phyloP scores from a whole-genome alignment of 2,797 vertebrate genomes.

The Hybognathus amarus region DNA sequence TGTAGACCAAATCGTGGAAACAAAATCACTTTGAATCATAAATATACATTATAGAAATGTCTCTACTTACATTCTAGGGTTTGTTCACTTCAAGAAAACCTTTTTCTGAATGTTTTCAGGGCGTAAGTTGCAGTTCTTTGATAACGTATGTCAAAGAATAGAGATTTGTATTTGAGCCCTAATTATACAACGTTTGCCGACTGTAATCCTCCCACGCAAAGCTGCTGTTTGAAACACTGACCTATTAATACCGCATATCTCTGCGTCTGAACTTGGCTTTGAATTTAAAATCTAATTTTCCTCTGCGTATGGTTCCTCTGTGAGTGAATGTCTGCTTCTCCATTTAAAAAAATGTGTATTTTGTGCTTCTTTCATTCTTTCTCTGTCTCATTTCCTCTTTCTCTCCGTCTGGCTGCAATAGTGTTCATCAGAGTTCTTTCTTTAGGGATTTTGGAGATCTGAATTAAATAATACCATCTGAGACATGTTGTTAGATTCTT shows the following conservation, averaged over 20 bases:
- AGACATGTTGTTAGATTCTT: not conserved
- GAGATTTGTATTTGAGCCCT: slow-evolving; percentile 27
- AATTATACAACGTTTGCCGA: slow-evolving; percentile 45
- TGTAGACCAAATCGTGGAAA: not conserved
- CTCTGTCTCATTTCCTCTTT: slow-evolving; percentile 50
- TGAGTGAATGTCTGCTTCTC: slow-evolving; percentile 47
- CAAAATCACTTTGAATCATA: not conserved
- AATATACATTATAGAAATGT: not conserved
- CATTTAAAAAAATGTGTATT: slow-evolving; percentile 33
- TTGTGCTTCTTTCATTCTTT: slow-evolving; percentile 53
- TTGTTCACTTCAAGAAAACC: slow-evolving; percentile 13
- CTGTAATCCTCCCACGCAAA: slow-evolving; percentile 36
- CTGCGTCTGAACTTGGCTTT: slow-evolving; percentile 14
- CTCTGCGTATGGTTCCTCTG: slow-evolving; percentile 19
- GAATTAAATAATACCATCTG: slow-evolving; percentile 8
- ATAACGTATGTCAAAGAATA: slow-evolving; percentile 12
- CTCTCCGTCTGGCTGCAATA: not conserved
- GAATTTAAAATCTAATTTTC: slow-evolving; percentile 31
- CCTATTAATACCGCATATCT: slow-evolving; percentile 36
- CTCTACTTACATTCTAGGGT: not conserved
- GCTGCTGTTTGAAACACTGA: slow-evolving; percentile 23
- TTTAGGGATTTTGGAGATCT: slow-evolving; percentile 5
- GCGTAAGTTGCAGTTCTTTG: slow-evolving; percentile 12
- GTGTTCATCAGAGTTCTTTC: slow-evolving; percentile 15
- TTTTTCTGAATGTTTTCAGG: not conserved